Evolutionary conservation across 2,113 vertebrate species (phyloP).

Genomic region (Hucho hucho): DNA sequence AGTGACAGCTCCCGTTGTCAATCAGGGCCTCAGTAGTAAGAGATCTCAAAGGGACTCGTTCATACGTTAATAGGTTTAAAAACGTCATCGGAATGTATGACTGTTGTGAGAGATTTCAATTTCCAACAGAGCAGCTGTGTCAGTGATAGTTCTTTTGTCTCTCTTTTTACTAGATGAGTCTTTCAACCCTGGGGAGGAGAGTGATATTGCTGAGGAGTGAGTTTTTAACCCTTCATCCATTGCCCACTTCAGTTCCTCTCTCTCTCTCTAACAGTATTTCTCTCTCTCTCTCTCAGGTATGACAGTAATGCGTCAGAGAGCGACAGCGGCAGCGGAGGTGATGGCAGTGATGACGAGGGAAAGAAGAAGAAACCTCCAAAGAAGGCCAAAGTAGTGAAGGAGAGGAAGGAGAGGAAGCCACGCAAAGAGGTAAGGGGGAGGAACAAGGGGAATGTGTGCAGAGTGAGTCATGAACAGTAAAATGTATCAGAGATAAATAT

Average conservation of each 20-base stretch:
- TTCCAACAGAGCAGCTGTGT: too few species aligned
- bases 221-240: constrained; percentile 37
- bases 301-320: constrained; percentile 92
- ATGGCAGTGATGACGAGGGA: constrained; percentile 78
- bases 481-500: background rate
- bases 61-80: too few species aligned
- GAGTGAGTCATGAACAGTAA: background rate
- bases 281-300: constrained; percentile 72
- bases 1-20: constrained; percentile 28
- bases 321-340: constrained; percentile 86
- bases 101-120: too few species aligned
- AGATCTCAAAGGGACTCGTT: too few species aligned
- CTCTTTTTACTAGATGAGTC: constrained; percentile 83
- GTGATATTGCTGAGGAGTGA: constrained; percentile 97
- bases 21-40: too few species aligned
- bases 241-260: too few species aligned
- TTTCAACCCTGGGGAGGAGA: constrained; percentile 95
- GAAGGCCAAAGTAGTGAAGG: constrained; percentile 84
- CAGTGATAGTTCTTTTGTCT: background rate
- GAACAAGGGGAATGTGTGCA: background rate
- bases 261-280: too few species aligned
- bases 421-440: constrained; percentile 80
- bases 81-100: too few species aligned
- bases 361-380: constrained; percentile 77
- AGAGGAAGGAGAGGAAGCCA: constrained; percentile 76